Percentiles rank a stretch among this genome's conserved stretches.
phyloP scores from a whole-genome alignment of 2,797 vertebrate genomes.

The Holocentrus rufus region DNA sequence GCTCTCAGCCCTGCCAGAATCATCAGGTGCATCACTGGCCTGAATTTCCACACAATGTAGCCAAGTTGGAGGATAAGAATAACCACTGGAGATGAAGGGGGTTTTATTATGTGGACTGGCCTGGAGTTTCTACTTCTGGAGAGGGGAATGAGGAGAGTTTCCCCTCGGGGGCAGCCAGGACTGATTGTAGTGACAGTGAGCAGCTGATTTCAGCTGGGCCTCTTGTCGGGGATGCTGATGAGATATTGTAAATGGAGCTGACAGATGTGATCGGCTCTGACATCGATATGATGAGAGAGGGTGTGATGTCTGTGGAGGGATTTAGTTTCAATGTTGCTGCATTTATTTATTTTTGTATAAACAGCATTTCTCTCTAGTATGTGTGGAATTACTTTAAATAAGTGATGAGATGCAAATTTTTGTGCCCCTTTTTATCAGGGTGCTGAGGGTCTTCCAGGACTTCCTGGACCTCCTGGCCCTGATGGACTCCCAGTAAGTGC shows the following conservation, averaged over 20 bases:
- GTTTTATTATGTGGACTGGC: constrained; percentile 9
- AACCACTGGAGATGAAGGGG: constrained; percentile 29
- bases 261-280: constrained; percentile 13
- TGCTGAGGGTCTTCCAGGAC: constrained; percentile 88
- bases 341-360: neutral
- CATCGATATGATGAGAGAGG: neutral
- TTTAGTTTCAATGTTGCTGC: neutral
- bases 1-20: constrained; percentile 3
- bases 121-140: neutral
- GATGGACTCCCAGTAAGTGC: constrained; percentile 93
- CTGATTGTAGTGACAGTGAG: constrained; percentile 9
- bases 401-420: constrained; percentile 5
- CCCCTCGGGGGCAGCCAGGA: neutral
- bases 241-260: constrained; percentile 8
- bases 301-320: neutral
- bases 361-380: neutral
- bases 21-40: constrained; percentile 7
- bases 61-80: constrained; percentile 33
- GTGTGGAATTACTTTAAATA: neutral
- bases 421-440: constrained; percentile 80
- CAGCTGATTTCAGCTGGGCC: constrained; percentile 13
- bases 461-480: constrained; percentile 88
- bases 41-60: constrained; percentile 26
- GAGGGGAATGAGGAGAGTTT: neutral
- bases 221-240: constrained; percentile 8